Evolutionary conservation across 2,797 vertebrate genomes (phyloP).

Genomic region (Cyprinodon diabolis): DNA sequence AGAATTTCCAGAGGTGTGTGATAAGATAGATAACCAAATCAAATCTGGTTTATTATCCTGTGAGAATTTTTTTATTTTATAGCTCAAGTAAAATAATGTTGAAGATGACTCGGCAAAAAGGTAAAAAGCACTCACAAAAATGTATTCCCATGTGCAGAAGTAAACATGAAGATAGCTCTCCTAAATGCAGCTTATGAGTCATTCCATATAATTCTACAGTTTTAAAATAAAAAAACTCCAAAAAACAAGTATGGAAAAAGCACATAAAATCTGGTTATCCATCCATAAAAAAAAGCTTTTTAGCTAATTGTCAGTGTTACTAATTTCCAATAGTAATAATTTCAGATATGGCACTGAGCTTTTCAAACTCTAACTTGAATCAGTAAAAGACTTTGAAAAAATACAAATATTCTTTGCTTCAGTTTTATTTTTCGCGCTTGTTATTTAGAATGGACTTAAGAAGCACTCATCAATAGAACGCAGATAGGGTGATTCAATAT

Average conservation of each 20-base stretch:
- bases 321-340: conserved; percentile 59
- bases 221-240: too few relatives aligned
- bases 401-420: not conserved
- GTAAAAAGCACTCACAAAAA: too few relatives aligned
- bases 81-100: conserved; percentile 28
- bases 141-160: too few relatives aligned
- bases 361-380: conserved; percentile 1
- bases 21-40: conserved; percentile 59
- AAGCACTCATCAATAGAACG: too few relatives aligned
- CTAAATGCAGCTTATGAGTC: too few relatives aligned
- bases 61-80: conserved; percentile 45
- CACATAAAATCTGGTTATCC: too few relatives aligned
- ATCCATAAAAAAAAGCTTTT: too few relatives aligned
- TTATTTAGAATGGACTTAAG: too few relatives aligned
- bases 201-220: too few relatives aligned
- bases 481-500: too few relatives aligned
- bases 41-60: conserved; percentile 23
- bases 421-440: not conserved
- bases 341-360: conserved; percentile 34
- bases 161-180: too few relatives aligned
- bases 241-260: too few relatives aligned
- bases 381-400: conserved; percentile 10
- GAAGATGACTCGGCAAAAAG: conserved; percentile 35
- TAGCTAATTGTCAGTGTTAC: conserved; percentile 20
- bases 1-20: conserved; percentile 72